Percentiles rank a stretch among this genome's conserved stretches.
Conservation (phyloP, 1,140 invertebrate genomes). For the Drosophila kanapiae region DNA sequence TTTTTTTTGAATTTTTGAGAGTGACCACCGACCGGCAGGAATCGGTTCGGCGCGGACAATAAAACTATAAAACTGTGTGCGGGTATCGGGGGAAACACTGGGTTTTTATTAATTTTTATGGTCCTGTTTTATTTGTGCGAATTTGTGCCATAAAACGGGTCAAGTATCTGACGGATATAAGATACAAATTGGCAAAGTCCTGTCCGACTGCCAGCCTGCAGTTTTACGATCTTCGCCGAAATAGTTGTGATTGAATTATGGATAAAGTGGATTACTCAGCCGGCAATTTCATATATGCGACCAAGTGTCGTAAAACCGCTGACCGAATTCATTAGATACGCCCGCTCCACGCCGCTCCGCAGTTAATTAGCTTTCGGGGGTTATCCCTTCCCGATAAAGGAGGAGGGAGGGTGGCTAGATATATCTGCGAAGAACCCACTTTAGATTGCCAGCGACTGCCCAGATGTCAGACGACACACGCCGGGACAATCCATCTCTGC, state of each 20-base stretch:
- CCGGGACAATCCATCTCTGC: conserved; percentile 73
- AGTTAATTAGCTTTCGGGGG: conserved; percentile 66
- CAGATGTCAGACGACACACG: conserved; percentile 73
- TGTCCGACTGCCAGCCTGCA: conserved; percentile 25
- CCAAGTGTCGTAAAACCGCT: conserved; percentile 69
- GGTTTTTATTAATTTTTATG: conserved; percentile 82
- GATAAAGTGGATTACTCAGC: conserved; percentile 75
- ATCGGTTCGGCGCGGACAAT: conserved; percentile 51
- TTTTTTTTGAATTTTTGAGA: conserved; percentile 65
- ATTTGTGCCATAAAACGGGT: conserved; percentile 73
- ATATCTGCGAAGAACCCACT: conserved; percentile 66
- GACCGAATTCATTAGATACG: conserved; percentile 73
- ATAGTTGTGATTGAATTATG: conserved; percentile 81
- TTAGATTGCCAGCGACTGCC: conserved; percentile 66
- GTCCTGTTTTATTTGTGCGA: conserved; percentile 59
- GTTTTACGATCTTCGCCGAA: conserved; percentile 65
- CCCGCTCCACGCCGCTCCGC: background rate
- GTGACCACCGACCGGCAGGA: conserved; percentile 31
- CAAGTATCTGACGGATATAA: conserved; percentile 54
- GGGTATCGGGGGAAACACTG: background rate
- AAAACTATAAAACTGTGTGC: conserved; percentile 72
- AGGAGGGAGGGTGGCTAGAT: conserved; percentile 23
- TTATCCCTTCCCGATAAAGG: conserved; percentile 1
- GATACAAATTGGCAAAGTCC: conserved; percentile 68
- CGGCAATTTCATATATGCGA: conserved; percentile 64